Conservation (phyloP, 2,797 vertebrate species). For the Rachycentron canadum region DNA sequence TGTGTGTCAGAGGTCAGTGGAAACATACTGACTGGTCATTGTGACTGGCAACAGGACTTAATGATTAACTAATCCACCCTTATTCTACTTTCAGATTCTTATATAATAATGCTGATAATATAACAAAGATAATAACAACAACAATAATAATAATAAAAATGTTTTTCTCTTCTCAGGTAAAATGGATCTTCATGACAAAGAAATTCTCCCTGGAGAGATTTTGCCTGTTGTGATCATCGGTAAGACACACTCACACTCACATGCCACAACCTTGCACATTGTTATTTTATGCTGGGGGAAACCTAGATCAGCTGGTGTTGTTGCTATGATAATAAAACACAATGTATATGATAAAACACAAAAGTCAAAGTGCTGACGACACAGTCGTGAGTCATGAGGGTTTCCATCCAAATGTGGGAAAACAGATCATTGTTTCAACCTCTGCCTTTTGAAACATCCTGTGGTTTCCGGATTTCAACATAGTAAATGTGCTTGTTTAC, state of each 20-base stretch:
- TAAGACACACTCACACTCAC: conserved; percentile 58
- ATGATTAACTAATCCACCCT: conserved; percentile 16
- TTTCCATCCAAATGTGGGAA: background rate
- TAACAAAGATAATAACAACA: no score
- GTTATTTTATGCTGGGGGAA: background rate
- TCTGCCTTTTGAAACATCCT: background rate
- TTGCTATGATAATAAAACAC: no score
- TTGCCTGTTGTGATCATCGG: conserved; percentile 85
- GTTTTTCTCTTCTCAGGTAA: conserved; percentile 51
- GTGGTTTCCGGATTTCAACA: background rate
- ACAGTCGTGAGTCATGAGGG: background rate
- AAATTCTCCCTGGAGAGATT: conserved; percentile 63
- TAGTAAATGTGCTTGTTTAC: no score
- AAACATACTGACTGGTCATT: conserved; percentile 40
- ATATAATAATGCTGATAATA: background rate
- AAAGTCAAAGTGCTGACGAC: no score
- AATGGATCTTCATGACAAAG: conserved; percentile 80
- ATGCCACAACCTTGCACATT: background rate
- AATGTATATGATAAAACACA: no score
- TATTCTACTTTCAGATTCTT: background rate
- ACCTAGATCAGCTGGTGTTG: background rate
- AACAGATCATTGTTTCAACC: background rate
- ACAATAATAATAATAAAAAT: background rate
- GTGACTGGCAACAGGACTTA: conserved; percentile 3
- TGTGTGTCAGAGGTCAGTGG: conserved; percentile 29